Percentiles rank a stretch among this genome's conserved stretches.
phyloP scores from a whole-genome alignment of 2,888 invertebrate species.

The Eretmocerus hayati region DNA sequence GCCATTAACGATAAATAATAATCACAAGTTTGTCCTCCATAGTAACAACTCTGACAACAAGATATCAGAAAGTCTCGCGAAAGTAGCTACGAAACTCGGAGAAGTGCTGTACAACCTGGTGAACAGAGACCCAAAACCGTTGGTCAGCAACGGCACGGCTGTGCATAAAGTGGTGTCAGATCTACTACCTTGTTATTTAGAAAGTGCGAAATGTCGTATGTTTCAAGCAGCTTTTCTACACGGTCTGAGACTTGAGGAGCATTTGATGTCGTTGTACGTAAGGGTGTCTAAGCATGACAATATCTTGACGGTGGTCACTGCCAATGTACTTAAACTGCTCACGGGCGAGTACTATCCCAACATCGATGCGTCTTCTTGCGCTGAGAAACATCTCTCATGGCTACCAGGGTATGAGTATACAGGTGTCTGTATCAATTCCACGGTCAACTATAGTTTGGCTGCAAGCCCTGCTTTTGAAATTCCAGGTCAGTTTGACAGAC shows the following conservation, averaged over 20 bases:
- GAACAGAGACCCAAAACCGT: conserved; percentile 48
- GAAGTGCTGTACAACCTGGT: conserved; percentile 58
- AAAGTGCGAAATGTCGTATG: conserved; percentile 63
- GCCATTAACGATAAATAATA: neutral
- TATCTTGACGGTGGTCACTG: conserved; percentile 54
- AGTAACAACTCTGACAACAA: neutral
- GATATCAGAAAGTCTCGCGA: conserved; percentile 49
- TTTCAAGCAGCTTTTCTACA: conserved; percentile 54
- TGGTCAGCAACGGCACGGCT: conserved; percentile 13
- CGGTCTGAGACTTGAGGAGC: conserved; percentile 46
- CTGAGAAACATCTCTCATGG: conserved; percentile 49
- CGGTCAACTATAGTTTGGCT: conserved; percentile 68
- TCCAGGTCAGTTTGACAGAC: conserved; percentile 52
- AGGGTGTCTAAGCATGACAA: conserved; percentile 53
- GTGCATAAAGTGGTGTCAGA: conserved; percentile 45
- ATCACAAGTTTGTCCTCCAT: neutral
- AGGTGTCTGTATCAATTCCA: conserved; percentile 66
- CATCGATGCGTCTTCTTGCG: conserved; percentile 48
- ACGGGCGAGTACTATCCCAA: conserved; percentile 49
- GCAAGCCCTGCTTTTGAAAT: conserved; percentile 77
- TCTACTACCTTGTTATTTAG: conserved; percentile 70
- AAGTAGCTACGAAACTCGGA: conserved; percentile 60
- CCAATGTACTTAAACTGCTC: conserved; percentile 57
- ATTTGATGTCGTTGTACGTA: conserved; percentile 54
- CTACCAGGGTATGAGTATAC: conserved; percentile 59